Evolutionary conservation across 2,888 invertebrate species (phyloP), one percentile per base, ranked within the genome.

Genomic region (Lasioglossum calceatum): DNA sequence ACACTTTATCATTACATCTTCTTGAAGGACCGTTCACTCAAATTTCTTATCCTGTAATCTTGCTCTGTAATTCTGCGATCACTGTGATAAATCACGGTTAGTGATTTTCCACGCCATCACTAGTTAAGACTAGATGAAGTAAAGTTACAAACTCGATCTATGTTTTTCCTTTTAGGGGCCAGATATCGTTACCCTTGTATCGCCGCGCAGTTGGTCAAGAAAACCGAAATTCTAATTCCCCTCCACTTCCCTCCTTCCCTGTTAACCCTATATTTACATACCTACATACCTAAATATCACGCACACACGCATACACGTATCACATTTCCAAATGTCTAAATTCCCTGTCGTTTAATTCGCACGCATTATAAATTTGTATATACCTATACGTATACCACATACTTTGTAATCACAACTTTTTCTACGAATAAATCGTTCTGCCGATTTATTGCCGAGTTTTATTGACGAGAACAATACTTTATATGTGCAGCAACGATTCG

Each of bases 401-500:
- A 23, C 83, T 77, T 76, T 93, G 92, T 93, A 92, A 89, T 86
- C 70, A 81, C 90, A 87, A 82, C n/a, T 82, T 81, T 76, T 88
- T 89, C 78, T 85, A 81, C 88, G 84, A 94, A 93, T 94, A 93
- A 94, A 77, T 82, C 76, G 84, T 84, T 76, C 74, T 84, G 72
- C 81, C 85, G 83, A 58, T 81, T 79, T 81, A 83, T 81, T 77
- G 89, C 81, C 85, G 92, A 90, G 91, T 94, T 92, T 93, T 84
- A 92, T 93, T 94, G 84, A 92, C 81, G 89, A 82, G 88, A 87
- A 92, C 44, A 88, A 91, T 86, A 88, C 87, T 90, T 91, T 94
- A 87, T 93, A 88, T 93, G 92, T 92, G 92, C 93, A 95, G 95
- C 95, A 93, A 93, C 94, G 94, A 85, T 95, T 95, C 85, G 95